Base-by-base conservation (phyloP, 2,797 vertebrate species). In the Helicolenus hilgendorfi region DNA sequence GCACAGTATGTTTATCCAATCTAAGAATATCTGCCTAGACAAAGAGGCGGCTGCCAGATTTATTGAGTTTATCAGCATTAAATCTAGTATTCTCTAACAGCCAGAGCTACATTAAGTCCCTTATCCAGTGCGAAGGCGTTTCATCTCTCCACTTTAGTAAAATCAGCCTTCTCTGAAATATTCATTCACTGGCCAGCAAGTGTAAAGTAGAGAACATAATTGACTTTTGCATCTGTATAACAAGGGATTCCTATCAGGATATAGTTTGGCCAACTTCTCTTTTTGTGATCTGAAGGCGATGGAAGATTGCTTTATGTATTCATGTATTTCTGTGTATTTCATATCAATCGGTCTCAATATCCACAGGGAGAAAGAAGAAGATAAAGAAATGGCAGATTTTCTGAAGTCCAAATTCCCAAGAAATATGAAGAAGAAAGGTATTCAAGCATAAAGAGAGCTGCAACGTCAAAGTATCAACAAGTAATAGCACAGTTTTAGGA, bases 361-460 rank as follows among this genome's bases (percentile, higher is more conserved):
- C 58, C 38, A 81, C 90, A 98, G 98, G 94, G 98, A 98, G 91
- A 97, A 96, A 82, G 98, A 98, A 92, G 98, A 98, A 86, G 98
- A 98, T 94, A 98, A 98, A 92, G 98, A 98, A 91, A 98, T 98
- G 98, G 98, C 98, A 11, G 98, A 98, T 81, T 98, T 98, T 92
- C 94, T 98, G 83, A 98, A 98, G 86, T 98, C 96, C 75, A 98
- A 98, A 93, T 95, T 98, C 35, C 97, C 98, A 36, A 97, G 95
- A 96, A 97, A 92, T 83, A 89, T 94, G 77, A 97, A 96, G 88
- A 97, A 95, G 89, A 94, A 96, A 96, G 93, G 98, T 98, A 96
- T 36, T 74, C 33, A 79, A 5, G 11, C 10, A 55, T 20, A n/a
- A 73, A 31, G 7, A 11, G 4, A 60, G 14, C 18, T 36, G 11